Evolutionary conservation across 2,888 invertebrate species (phyloP), one percentile per base, ranked within the genome.

Genomic region (Ernsta delagoae): DNA sequence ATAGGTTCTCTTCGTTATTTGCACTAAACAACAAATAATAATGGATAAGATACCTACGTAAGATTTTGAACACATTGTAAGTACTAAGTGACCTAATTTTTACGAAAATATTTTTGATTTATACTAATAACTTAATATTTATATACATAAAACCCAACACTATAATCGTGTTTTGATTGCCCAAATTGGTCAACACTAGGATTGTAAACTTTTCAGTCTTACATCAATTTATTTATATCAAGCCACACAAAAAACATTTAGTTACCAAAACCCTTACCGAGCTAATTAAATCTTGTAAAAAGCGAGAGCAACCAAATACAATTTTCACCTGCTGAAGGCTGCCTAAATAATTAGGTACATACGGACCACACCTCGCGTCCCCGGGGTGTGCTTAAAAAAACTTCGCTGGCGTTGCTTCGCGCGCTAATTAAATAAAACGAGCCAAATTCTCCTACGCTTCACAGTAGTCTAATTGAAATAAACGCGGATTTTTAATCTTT

Each of bases 381-480:
- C 73, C 61, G 70, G 75, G 77, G 77, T 72, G 74, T 71, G 73
- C 79, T 82, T 79, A 79, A 82, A 84, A 57, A 56, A 56, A 56
- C 31, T 34, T 54, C 54, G 34, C 11, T 31, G 54, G 34, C 54
- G 31, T 34, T 54, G 54, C 54, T 34, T 54, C 54, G 31, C 53
- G 31, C 84, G 84, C 88, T 89, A 89, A 89, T 88, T 88, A 87
- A 82, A 83, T 79, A 74, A 77, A 86, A 86, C 83, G 87, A 81
- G 86, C 80, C 85, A 83, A 87, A 88, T 89, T 89, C 83, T 61
- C 82, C 84, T 84, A 84, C 83, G 81, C 84, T 84, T 85, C 85
- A 82, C 56, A 76, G 77, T 39, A 82, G 75, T 75, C 77, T 88
- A 89, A 89, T 88, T 89, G 88, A 88, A 89, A 89, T 88, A 87